These are phyloP conservation scores for Temnothorax ravouxi DNA, from an alignment of 2,888 invertebrate genomes.

Conservation along the genomic window DNA sequence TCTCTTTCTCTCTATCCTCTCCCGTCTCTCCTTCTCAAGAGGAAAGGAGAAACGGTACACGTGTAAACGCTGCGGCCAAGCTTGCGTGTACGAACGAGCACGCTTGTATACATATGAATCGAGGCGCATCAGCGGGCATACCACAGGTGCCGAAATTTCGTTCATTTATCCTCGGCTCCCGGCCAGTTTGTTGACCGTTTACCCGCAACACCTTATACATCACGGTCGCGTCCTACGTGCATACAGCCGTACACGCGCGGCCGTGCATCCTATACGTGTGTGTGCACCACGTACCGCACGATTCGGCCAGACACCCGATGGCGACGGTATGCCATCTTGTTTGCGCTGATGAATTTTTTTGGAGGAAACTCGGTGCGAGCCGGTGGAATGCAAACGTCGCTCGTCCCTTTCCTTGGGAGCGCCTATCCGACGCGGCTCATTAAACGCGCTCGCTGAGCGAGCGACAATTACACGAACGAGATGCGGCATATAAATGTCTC, in stretches of 20 bases:
- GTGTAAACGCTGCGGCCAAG: constrained; percentile 57
- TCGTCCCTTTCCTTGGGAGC: constrained; percentile 62
- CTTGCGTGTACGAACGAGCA: constrained; percentile 36
- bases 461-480: constrained; percentile 69
- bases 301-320: constrained; percentile 33
- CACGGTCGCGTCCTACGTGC: constrained; percentile 43
- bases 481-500: constrained; percentile 28
- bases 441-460: constrained; percentile 70
- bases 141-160: constrained; percentile 74
- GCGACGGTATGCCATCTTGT: constrained; percentile 71
- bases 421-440: constrained; percentile 73
- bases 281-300: background rate
- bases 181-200: constrained; percentile 73
- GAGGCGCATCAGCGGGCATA: constrained; percentile 61
- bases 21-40: background rate
- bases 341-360: constrained; percentile 73
- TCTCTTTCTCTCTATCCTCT: background rate
- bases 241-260: constrained; percentile 38
- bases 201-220: constrained; percentile 71
- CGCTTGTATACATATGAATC: constrained; percentile 59
- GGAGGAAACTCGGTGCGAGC: constrained; percentile 68
- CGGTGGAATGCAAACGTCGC: constrained; percentile 64
- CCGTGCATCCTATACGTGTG: constrained; percentile 39
- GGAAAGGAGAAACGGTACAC: constrained; percentile 25
- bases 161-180: constrained; percentile 71